A percentile compares a stretch with the other conserved stretches of the same genome.
Evolutionary conservation across 2,888 invertebrate genomes (phyloP).

Genomic region (Anticlea derivata): DNA sequence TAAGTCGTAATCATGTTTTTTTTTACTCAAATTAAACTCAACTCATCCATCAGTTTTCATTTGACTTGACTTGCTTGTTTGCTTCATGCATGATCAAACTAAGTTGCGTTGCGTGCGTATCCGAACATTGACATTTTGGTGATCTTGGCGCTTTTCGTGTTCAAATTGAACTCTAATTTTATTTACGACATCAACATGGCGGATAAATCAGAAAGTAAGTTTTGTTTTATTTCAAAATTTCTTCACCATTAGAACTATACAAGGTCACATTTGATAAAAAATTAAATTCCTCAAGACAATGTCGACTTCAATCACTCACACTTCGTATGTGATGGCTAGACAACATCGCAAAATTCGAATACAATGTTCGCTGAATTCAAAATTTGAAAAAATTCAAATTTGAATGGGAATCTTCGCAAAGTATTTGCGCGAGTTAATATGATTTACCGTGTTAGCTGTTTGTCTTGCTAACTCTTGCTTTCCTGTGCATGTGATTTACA

Average conservation of each 20-base stretch:
- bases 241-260: not conserved
- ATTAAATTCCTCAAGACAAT: not conserved
- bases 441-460: slow-evolving; percentile 11
- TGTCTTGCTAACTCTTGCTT: not conserved
- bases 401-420: slow-evolving; percentile 65
- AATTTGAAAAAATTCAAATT: slow-evolving; percentile 84
- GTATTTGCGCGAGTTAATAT: slow-evolving; percentile 47
- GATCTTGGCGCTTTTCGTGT: slow-evolving; percentile 73
- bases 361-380: slow-evolving; percentile 69
- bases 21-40: too few relatives aligned
- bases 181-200: slow-evolving; percentile 88
- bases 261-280: not conserved
- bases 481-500: not conserved
- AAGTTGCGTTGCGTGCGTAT: slow-evolving; percentile 9
- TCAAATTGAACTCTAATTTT: slow-evolving; percentile 63
- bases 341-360: slow-evolving; percentile 31
- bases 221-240: slow-evolving; percentile 54
- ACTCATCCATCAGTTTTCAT: too few relatives aligned
- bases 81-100: not conserved
- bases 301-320: not conserved
- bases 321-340: slow-evolving; percentile 4
- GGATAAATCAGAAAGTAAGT: slow-evolving; percentile 91
- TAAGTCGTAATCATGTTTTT: too few relatives aligned
- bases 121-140: slow-evolving; percentile 52
- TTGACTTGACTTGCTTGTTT: not conserved